Evolutionary conservation across 2,888 invertebrate genomes (phyloP).

Genomic region (Heliothis peltigera): DNA sequence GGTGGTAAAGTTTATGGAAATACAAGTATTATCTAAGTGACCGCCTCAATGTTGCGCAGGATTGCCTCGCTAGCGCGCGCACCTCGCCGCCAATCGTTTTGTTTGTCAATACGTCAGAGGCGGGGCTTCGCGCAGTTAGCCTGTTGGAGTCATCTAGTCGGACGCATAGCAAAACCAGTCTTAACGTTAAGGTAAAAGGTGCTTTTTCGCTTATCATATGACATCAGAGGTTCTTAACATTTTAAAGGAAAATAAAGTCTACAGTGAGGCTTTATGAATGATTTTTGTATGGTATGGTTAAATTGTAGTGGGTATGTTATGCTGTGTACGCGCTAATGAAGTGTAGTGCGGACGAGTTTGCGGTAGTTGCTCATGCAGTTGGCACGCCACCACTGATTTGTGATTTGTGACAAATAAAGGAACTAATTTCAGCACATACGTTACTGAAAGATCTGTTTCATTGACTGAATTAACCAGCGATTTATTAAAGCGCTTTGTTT

Average conservation of each 20-base stretch:
- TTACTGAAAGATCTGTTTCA: slow-evolving; percentile 26
- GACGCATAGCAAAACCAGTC: slow-evolving; percentile 25
- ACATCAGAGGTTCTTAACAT: slow-evolving; percentile 44
- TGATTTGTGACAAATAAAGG: slow-evolving; percentile 78
- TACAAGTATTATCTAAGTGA: slow-evolving; percentile 72
- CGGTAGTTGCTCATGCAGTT: slow-evolving; percentile 86
- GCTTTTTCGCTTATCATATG: slow-evolving; percentile 53
- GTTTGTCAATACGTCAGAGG: slow-evolving; percentile 82
- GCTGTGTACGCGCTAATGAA: slow-evolving; percentile 87
- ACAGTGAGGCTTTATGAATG: slow-evolving; percentile 61
- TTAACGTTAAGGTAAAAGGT: slow-evolving; percentile 57
- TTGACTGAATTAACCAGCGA: slow-evolving; percentile 22
- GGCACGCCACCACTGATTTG: slow-evolving; percentile 85
- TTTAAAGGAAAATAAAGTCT: slow-evolving; percentile 68
- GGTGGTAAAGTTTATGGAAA: slow-evolving; percentile 65
- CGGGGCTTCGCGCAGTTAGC: slow-evolving; percentile 74
- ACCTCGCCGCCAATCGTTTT: slow-evolving; percentile 82
- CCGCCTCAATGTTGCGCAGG: slow-evolving; percentile 84
- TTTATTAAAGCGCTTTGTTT: slow-evolving; percentile 10
- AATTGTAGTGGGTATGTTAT: slow-evolving; percentile 78
- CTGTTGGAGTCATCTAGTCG: slow-evolving; percentile 47
- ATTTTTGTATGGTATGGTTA: slow-evolving; percentile 61
- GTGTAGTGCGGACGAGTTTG: slow-evolving; percentile 86
- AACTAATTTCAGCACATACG: slow-evolving; percentile 56
- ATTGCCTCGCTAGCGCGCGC: slow-evolving; percentile 76